These are phyloP conservation scores for Drosophila emarginata DNA, from an alignment of 2,888 invertebrate genomes.

Conservation along the genomic window DNA sequence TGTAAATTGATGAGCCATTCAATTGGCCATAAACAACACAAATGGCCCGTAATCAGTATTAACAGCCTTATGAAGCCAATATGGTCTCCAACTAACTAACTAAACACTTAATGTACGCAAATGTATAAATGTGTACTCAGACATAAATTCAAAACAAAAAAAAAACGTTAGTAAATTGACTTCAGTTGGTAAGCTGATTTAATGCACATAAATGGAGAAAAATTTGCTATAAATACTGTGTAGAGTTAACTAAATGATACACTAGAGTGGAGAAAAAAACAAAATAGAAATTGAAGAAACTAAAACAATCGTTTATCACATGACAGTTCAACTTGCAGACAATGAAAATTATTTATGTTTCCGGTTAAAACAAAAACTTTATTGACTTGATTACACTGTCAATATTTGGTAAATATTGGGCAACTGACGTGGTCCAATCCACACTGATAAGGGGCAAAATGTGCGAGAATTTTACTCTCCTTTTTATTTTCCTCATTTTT, in stretches of 20 bases:
- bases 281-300: neutral
- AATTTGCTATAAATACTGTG: neutral
- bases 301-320: neutral
- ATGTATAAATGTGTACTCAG: too few relatives aligned
- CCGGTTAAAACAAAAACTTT: neutral
- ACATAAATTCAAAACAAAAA: too few relatives aligned
- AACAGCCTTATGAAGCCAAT: slow-evolving; percentile 23
- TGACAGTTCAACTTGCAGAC: neutral
- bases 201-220: neutral
- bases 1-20: slow-evolving; percentile 17
- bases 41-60: slow-evolving; percentile 53
- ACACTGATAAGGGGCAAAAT: too few relatives aligned
- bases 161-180: neutral
- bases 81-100: neutral
- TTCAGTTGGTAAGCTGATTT: neutral
- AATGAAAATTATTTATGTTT: neutral
- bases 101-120: too few relatives aligned
- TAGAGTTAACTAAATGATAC: neutral
- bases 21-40: slow-evolving; percentile 35
- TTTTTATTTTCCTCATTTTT: too few relatives aligned
- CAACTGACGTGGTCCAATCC: too few relatives aligned
- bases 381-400: neutral
- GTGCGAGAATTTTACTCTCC: too few relatives aligned
- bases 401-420: too few relatives aligned
- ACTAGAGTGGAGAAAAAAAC: neutral